Percentiles rank a stretch among this genome's conserved stretches.
phyloP scores from a whole-genome alignment of 2,888 invertebrate species.

The Sepioteuthis lessoniana region DNA sequence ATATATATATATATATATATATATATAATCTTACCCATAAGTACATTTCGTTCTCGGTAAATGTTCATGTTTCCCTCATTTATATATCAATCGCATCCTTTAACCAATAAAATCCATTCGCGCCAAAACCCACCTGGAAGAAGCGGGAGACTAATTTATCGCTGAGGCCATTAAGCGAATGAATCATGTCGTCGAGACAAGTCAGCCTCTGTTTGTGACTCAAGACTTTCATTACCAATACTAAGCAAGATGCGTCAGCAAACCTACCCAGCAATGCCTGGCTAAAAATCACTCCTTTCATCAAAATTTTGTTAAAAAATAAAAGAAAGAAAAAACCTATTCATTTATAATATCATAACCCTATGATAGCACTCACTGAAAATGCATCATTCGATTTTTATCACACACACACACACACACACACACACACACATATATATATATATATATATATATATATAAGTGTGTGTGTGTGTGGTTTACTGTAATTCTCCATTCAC shows the following conservation, averaged over 20 bases:
- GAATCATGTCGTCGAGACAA: conserved; percentile 7
- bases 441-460: too few species aligned
- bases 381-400: too few species aligned
- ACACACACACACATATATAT: too few species aligned
- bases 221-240: neutral
- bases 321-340: neutral
- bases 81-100: neutral
- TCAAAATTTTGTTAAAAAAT: neutral
- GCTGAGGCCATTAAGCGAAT: neutral
- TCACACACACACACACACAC: too few species aligned
- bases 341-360: too few species aligned
- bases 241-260: neutral
- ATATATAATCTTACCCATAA: too few species aligned
- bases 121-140: conserved; percentile 4
- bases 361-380: too few species aligned
- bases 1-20: too few species aligned
- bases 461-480: too few species aligned
- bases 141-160: neutral
- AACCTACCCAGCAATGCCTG: neutral
- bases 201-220: neutral
- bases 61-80: too few species aligned
- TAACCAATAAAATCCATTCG: neutral
- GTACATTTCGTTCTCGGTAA: too few species aligned
- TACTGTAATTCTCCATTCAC: too few species aligned
- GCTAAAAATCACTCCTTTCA: neutral